Evolutionary conservation across 1,140 invertebrate species (phyloP), one percentile per base, ranked within the genome.

Genomic region (Tetramorium parvispinum): DNA sequence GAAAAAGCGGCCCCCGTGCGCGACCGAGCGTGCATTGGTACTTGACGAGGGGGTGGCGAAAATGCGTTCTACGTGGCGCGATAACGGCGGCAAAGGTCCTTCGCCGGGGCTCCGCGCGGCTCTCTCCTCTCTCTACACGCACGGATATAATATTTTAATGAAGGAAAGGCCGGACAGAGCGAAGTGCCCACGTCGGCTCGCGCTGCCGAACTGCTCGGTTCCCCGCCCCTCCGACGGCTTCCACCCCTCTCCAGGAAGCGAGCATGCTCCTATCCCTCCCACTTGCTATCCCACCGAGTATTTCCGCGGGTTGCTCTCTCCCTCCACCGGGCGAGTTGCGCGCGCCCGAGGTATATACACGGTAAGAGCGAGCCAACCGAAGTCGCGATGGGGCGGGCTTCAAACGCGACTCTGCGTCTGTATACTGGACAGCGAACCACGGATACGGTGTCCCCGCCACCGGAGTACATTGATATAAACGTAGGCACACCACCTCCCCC

Each of bases 111-210:
- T 87, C 77, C 87, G 89, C 32, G 32, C 76, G 83, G 85, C 88
- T 92, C 83, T 89, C 85, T 78, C 46, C 85, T 87, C 81, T 85
- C 55, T 85, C 82, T 63, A 75, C 65, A 90, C 91, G 89, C 91
- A 91, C 91, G 87, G 92, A 91, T 68, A 92, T 94, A 94, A 93
- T 95, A 95, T 95, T 95, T 94, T 94, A 95, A 95, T 95, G 93
- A 95, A 94, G 88, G 92, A 94, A 95, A 95, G 93, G 93, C 93
- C 94, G 94, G 94, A 95, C 94, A 73, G 55, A 95, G 94, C 94
- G 94, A 95, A 95, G 94, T 95, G 94, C 94, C 94, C 94, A 94
- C 93, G 93, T 94, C 94, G 95, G 94, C 94, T 95, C 93, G 94
- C 94, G 94, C 94, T 94, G 95, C 94, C 94, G 93, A 95, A 95